Evolutionary conservation across 2,888 invertebrate species (phyloP).

Genomic region (Altica lythri): DNA sequence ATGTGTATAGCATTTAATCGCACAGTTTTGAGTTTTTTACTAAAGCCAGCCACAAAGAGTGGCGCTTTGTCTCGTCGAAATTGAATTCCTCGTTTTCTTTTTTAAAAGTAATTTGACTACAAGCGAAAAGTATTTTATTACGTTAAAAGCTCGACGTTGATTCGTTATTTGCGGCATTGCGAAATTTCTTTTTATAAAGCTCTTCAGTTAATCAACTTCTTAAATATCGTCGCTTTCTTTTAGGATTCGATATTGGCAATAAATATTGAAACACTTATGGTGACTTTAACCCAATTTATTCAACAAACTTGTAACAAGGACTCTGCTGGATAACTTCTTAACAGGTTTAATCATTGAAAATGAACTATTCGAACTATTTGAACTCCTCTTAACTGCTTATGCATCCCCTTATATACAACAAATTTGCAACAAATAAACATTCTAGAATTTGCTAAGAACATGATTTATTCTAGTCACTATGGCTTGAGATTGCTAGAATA

Average conservation of each 20-base stretch:
- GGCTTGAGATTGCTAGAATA: too few species aligned
- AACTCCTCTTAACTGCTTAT: too few species aligned
- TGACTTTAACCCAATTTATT: too few species aligned
- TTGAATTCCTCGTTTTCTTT: conserved; percentile 40
- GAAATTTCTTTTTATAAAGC: conserved; percentile 18
- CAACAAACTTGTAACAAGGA: too few species aligned
- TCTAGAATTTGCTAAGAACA: too few species aligned
- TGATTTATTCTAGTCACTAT: neutral
- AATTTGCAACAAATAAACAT: too few species aligned
- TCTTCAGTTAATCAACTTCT: conserved; percentile 36
- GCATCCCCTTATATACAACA: too few species aligned
- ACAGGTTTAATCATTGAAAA: too few species aligned
- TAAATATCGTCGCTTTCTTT: conserved; percentile 19
- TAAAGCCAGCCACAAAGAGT: conserved; percentile 22
- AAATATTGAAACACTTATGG: too few species aligned
- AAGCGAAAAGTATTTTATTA: conserved; percentile 32
- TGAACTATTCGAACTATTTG: too few species aligned
- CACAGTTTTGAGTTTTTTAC: conserved; percentile 26
- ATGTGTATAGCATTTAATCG: conserved; percentile 27
- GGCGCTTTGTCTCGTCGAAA: conserved; percentile 39
- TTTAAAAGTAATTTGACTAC: conserved; percentile 41
- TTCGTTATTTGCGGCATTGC: conserved; percentile 10
- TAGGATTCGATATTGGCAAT: conserved; percentile 3
- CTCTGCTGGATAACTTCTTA: too few species aligned
- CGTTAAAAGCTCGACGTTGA: conserved; percentile 10